These are phyloP conservation scores for Balaenoptera acutorostrata DNA, from an alignment of 2,113 vertebrate genomes.

Conservation along the genomic window DNA sequence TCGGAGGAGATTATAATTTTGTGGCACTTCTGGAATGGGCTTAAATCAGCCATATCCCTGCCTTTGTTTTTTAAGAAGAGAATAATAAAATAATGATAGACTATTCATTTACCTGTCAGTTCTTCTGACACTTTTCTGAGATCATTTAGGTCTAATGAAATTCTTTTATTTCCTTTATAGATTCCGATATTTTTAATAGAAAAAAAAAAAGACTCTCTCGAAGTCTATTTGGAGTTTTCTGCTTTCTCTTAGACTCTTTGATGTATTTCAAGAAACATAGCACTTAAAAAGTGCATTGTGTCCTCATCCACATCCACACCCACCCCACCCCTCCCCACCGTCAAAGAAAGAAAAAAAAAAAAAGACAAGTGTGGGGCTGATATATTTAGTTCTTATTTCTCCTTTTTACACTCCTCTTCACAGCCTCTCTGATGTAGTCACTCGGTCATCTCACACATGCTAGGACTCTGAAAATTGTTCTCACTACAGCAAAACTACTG, in stretches of 20 bases:
- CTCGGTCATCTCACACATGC: slow-evolving; percentile 57
- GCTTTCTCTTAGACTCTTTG: slow-evolving; percentile 43
- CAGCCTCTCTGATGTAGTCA: slow-evolving; percentile 57
- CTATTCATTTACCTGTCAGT: slow-evolving; percentile 1
- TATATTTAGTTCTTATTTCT: slow-evolving; percentile 62
- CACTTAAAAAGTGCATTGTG: slow-evolving; percentile 41
- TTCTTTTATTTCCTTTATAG: slow-evolving; percentile 51
- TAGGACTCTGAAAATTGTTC: slow-evolving; percentile 66
- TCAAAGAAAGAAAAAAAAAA: background rate
- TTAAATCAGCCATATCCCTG: background rate
- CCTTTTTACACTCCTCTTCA: slow-evolving; percentile 34
- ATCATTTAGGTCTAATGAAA: slow-evolving; percentile 31
- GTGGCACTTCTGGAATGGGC: background rate
- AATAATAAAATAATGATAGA: background rate
- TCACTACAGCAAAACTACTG: slow-evolving; percentile 49
- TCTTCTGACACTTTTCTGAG: slow-evolving; percentile 34
- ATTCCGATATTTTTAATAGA: slow-evolving; percentile 3
- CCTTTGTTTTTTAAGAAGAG: background rate
- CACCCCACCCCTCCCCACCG: background rate
- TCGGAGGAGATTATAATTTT: background rate
- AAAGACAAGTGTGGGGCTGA: background rate
- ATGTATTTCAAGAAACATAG: slow-evolving; percentile 44
- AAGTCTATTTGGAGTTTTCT: slow-evolving; percentile 46
- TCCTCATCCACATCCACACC: background rate
- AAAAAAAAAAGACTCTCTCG: background rate